Percentiles rank a stretch among this genome's conserved stretches.
Conservation (phyloP, 2,797 vertebrate genomes). For the Pseudomugil tenellus region DNA sequence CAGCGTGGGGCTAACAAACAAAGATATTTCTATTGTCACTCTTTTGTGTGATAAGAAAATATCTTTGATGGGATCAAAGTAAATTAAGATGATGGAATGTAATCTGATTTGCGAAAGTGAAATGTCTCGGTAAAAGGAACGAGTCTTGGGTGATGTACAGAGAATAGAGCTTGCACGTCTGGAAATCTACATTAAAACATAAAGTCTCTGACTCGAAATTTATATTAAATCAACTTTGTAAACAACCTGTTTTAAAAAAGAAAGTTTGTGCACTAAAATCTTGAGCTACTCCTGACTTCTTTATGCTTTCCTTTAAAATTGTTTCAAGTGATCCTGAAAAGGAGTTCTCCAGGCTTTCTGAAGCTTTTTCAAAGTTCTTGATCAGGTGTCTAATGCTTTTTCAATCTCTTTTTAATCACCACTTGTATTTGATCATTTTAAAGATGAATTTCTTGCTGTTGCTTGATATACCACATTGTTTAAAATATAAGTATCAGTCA, state of each 20-base stretch:
- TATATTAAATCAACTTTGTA: neutral
- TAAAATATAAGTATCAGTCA: too few species aligned
- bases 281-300: neutral
- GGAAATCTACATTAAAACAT: constrained; percentile 25
- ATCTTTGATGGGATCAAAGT: constrained; percentile 60
- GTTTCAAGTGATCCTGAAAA: neutral
- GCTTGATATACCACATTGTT: too few species aligned
- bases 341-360: neutral
- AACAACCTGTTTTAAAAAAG: too few species aligned
- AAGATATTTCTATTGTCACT: constrained; percentile 66
- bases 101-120: constrained; percentile 54
- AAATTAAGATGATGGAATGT: constrained; percentile 28
- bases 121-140: constrained; percentile 41
- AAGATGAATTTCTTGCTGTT: too few species aligned
- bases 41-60: constrained; percentile 54
- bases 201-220: neutral
- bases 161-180: constrained; percentile 35
- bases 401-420: too few species aligned
- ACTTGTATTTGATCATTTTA: too few species aligned
- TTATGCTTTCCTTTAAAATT: neutral
- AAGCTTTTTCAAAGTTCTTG: too few species aligned
- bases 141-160: constrained; percentile 45
- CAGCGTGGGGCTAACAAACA: constrained; percentile 72
- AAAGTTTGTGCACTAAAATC: neutral
- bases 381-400: too few species aligned